Base-by-base conservation (phyloP, 2,113 vertebrate genomes). In the Etia nguti region DNA sequence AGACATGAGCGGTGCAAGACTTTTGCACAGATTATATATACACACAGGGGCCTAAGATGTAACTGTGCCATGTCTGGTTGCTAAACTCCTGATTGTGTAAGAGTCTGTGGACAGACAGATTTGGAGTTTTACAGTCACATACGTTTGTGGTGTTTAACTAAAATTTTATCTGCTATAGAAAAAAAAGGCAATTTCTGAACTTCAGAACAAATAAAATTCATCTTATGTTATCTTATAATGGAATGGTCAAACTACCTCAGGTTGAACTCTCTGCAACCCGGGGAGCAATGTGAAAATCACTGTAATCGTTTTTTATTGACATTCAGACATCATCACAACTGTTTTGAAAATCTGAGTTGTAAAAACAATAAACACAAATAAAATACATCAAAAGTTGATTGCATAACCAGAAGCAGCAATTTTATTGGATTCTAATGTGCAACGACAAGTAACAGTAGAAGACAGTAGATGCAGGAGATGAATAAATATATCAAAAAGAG, bases 401-500 rank as follows among this genome's bases (percentile, higher is more conserved):
- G 84, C 81, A 91, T 90, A 84, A 82, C 2, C 36, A 73, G 29
- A 34, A 84, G 75, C 83, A 89, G 20, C 8, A 26, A 10, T 88
- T 86, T 92, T 92, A 93, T 88, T 91, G 79, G 24, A 50, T 48
- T 80, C 38, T 84, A 73, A 62, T 81, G n/a, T 29, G 26, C 31
- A 38, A 16, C 4, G 36, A 62, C 10, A 13, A 46, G 68, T 82
- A 83, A 87, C 79, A 84, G 18, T 10, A 36, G n/a, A 55, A 26
- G 73, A 56, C 26, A 88, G 73, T 31, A 79, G 65, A 86, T 62
- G 41, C 70, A 43, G 46, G 18, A 62, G 15, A 82, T 3, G 15
- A 70, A 68, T 77, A 84, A 82, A 80, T 68, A 68, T 29, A 50
- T 75, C 22, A 79, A 22, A 20, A 20, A 16, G 8, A 80, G 36